Conservation (phyloP, 2,113 vertebrate species). For the cat (Felis catus) region F.catus_Fca126_mat1.0 CM031423.1:35773501-35774000, state of each 20-base stretch:
- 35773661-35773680: not conserved
- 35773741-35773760: not conserved
- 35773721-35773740: not conserved
- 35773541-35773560: not conserved
- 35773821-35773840: too few species aligned
- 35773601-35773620: not conserved
- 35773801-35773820: too few species aligned
- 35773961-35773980: too few species aligned
- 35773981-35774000: too few species aligned
- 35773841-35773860: too few species aligned
- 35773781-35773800: too few species aligned
- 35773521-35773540: not conserved
- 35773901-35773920: too few species aligned
- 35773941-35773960: too few species aligned
- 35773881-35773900: too few species aligned
- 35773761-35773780: too few species aligned
- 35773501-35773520: not conserved
- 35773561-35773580: not conserved
- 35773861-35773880: too few species aligned
- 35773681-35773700: not conserved
- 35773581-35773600: not conserved
- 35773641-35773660: not conserved
- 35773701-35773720: not conserved
- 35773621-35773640: not conserved
- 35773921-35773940: too few species aligned